A percentile compares a stretch with the other conserved stretches of the same genome.
Evolutionary conservation across 2,113 vertebrate genomes (phyloP).

Genomic region (Ailuropoda melanoleuca): DNA sequence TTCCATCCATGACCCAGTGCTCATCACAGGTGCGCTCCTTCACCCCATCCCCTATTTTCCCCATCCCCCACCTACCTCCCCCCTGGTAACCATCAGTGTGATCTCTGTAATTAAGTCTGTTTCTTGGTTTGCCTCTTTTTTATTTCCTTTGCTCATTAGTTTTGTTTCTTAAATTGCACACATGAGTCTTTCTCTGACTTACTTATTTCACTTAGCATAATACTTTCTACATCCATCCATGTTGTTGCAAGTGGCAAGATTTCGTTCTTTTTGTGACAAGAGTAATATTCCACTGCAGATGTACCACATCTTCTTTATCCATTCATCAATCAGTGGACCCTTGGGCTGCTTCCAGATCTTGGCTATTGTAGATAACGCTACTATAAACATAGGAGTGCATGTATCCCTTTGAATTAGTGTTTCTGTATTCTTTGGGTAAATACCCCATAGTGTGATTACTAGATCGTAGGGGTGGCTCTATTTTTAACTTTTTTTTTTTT

Average conservation of each 20-base stretch:
- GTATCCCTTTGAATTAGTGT: neutral
- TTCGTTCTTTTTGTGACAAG: neutral
- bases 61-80: neutral
- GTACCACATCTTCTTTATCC: too few relatives aligned
- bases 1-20: neutral
- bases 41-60: neutral
- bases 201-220: neutral
- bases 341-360: neutral
- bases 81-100: neutral
- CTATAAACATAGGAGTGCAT: neutral
- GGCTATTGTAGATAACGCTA: neutral
- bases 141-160: neutral
- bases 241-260: neutral
- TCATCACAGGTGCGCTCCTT: neutral
- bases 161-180: neutral
- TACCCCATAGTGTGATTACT: neutral
- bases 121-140: neutral
- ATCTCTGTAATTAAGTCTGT: neutral
- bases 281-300: neutral
- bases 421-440: neutral
- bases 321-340: neutral
- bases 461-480: neutral
- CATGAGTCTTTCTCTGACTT: neutral
- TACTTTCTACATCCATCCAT: neutral
- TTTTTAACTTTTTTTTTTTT: neutral